These are phyloP conservation scores for Petaurus breviceps DNA, from an alignment of 2,113 vertebrate genomes.

Conservation along the genomic window DNA sequence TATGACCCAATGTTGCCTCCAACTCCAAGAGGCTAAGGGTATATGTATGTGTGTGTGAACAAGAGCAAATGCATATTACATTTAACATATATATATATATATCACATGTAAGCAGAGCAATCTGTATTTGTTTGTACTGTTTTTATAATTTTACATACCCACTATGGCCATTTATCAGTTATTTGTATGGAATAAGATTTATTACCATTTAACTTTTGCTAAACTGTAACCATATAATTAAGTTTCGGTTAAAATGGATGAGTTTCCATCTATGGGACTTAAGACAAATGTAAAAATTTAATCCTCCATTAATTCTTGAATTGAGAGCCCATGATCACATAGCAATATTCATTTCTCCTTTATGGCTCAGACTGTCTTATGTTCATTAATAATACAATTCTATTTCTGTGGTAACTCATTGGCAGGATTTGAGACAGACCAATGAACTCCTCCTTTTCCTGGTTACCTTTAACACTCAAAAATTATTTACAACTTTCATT, in stretches of 20 bases:
- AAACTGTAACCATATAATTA: slow-evolving; percentile 42
- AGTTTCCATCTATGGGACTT: slow-evolving; percentile 21
- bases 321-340: slow-evolving; percentile 29
- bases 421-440: slow-evolving; percentile 40
- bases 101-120: background rate
- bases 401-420: slow-evolving; percentile 33
- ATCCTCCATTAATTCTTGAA: slow-evolving; percentile 52
- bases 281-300: slow-evolving; percentile 49
- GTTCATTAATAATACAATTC: slow-evolving; percentile 39
- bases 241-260: slow-evolving; percentile 12
- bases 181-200: background rate
- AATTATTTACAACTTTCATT: background rate
- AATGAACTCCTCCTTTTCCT: background rate
- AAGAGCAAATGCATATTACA: background rate
- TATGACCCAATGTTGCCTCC: background rate
- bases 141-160: background rate
- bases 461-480: background rate
- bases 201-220: slow-evolving; percentile 39
- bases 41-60: background rate
- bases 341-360: slow-evolving; percentile 42
- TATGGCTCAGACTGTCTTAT: slow-evolving; percentile 23
- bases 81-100: background rate
- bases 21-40: background rate
- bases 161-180: background rate
- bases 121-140: background rate